Evolutionary conservation across 23 tunicate genomes (phyloP).

Genomic region (Trididemnum nubilum): DNA sequence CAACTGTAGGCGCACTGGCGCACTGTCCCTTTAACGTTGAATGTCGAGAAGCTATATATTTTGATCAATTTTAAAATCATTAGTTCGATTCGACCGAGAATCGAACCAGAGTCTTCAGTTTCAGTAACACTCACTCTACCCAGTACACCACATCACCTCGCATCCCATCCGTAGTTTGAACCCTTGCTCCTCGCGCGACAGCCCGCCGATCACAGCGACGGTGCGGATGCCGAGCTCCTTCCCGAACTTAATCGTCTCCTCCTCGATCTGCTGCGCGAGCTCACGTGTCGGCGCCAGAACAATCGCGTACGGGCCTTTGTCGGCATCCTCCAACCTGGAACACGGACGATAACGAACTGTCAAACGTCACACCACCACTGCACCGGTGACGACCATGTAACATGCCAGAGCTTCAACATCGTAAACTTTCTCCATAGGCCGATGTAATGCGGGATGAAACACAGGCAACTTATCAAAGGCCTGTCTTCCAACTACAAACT

Average conservation of each 20-base stretch:
- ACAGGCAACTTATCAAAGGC: background rate
- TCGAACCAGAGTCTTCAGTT: no score
- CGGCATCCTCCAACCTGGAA: constrained; percentile 92
- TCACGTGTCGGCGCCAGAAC: constrained; percentile 98
- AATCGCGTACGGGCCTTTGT: constrained; percentile 98
- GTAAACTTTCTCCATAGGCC: background rate
- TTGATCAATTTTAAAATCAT: no score
- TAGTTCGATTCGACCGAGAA: no score
- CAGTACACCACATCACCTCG: constrained; percentile 45
- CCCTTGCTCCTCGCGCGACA: constrained; percentile 93
- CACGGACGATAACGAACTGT: no score
- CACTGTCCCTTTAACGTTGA: no score
- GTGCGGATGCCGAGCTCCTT: constrained; percentile 88
- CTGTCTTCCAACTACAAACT: no score
- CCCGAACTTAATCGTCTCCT: constrained; percentile 93
- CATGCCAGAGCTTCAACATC: background rate
- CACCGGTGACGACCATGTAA: background rate
- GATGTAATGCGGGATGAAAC: background rate
- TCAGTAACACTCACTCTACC: no score
- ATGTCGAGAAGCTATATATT: no score
- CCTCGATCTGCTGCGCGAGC: constrained; percentile 97
- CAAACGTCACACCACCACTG: no score
- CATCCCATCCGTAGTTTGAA: constrained; percentile 98
- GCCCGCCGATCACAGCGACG: constrained; percentile 97
- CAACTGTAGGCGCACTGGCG: no score